Base-by-base conservation (phyloP, 2,113 vertebrate species). In the Steatornis caripensis region DNA sequence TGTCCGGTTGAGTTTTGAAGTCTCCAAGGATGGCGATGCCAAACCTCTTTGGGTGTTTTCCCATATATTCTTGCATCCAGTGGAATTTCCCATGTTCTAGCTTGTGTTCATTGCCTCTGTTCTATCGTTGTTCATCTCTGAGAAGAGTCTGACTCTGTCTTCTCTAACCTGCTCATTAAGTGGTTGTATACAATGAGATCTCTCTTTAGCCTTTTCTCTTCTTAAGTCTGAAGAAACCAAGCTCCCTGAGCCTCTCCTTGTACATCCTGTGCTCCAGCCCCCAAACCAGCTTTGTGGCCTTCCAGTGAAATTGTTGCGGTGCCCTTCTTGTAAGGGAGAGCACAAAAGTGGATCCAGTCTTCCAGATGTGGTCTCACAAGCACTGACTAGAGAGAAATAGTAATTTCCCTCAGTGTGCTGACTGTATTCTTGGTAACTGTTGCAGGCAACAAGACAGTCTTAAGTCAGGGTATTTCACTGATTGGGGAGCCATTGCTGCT, bases 401-500 rank as follows among this genome's bases (percentile, higher is more conserved):
- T 22, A 11, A 48, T 61, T 78, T 49, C 68, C 23, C 30, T 80
- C 15, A 9, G 8, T 22, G 22, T 58, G 5, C 41, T 93, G 69
- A 34, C 41, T 80, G 11, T 18, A 1, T 17, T 37, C 54, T 77
- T 46, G 29, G 27, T 68, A 37, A 26, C 49, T 84, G 22, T 51
- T 51, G 36, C 3, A 4, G 36, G 19, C 70, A 89, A 23, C 37
- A 51, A 15, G 65, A 29, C 22, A 30, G 15, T 54, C 48, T 45
- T 15, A 32, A 46, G 58, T 45, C 39, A 82, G 64, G 34, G 12
- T 89, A 6, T 58, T 89, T 45, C 29, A 37, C n/a, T 65, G 69
- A 11, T n/a, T 81, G 36, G 22, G 45, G 64, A 74, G 17, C 37
- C 0, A 0, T 90, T 0, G 0, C 7, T 81, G 77, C 2, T 84